phyloP scores from a whole-genome alignment of 2,113 vertebrate species.

The Accipiter virgatus region DNA sequence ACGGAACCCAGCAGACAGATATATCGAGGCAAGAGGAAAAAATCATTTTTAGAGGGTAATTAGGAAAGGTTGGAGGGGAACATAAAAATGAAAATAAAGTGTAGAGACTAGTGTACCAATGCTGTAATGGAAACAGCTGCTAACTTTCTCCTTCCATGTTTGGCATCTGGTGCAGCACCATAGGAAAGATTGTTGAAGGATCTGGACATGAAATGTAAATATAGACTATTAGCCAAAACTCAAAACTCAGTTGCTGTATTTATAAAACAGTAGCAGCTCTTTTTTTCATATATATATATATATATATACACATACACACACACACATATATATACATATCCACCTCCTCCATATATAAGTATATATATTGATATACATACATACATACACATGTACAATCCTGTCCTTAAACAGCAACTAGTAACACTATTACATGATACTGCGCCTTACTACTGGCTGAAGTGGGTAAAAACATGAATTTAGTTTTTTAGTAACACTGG shows the following conservation, averaged over 20 bases:
- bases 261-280: background rate
- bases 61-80: background rate
- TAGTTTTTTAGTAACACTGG: background rate
- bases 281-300: background rate
- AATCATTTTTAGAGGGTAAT: background rate
- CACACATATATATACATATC: accelerated
- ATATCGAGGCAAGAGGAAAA: background rate
- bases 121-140: constrained; percentile 69
- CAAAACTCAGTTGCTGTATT: constrained; percentile 15
- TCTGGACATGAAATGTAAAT: constrained; percentile 53
- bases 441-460: background rate
- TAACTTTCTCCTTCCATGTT: constrained; percentile 45
- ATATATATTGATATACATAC: background rate
- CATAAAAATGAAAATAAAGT: constrained; percentile 14
- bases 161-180: constrained; percentile 55
- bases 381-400: background rate
- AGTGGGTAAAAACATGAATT: background rate
- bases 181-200: constrained; percentile 55
- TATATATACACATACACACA: no score
- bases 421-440: background rate
- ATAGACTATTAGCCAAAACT: constrained; percentile 39
- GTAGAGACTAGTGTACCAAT: constrained; percentile 6
- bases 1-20: background rate
- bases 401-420: background rate
- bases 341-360: background rate